phyloP scores from a whole-genome alignment of 2,797 vertebrate genomes.

The Phaenicophaeus curvirostris region DNA sequence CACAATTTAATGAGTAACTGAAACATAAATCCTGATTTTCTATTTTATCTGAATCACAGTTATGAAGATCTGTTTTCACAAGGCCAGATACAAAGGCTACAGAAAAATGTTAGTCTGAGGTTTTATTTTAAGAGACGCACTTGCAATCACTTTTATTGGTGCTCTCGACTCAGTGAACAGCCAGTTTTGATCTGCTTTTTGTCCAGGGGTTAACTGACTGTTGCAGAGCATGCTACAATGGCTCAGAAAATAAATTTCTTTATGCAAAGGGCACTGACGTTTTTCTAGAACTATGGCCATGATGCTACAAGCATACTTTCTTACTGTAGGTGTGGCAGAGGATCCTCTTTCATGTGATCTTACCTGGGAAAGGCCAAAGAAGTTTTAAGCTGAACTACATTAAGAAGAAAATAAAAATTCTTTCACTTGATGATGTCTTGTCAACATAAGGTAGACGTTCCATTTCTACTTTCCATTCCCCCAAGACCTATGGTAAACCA shows the following conservation, averaged over 20 bases:
- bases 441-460: background rate
- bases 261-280: background rate
- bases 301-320: rapidly evolving
- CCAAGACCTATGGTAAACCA: background rate
- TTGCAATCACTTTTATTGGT: background rate
- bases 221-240: background rate
- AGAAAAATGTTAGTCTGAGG: background rate
- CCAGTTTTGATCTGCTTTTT: background rate
- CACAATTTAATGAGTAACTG: background rate
- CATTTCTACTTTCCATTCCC: background rate
- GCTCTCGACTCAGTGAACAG: background rate
- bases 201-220: background rate
- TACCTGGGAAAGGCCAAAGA: background rate
- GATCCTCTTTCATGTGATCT: background rate
- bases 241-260: background rate
- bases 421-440: background rate
- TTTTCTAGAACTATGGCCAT: background rate
- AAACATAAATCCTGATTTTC: background rate
- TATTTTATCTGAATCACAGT: background rate
- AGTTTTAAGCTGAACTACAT: background rate
- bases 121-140: background rate
- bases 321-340: background rate
- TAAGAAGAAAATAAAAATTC: background rate
- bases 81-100: background rate
- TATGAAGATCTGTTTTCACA: background rate